Percentiles rank a stretch among this genome's conserved stretches.
Evolutionary conservation across 2,888 invertebrate species (phyloP).

Genomic region (Melanostoma scalare): DNA sequence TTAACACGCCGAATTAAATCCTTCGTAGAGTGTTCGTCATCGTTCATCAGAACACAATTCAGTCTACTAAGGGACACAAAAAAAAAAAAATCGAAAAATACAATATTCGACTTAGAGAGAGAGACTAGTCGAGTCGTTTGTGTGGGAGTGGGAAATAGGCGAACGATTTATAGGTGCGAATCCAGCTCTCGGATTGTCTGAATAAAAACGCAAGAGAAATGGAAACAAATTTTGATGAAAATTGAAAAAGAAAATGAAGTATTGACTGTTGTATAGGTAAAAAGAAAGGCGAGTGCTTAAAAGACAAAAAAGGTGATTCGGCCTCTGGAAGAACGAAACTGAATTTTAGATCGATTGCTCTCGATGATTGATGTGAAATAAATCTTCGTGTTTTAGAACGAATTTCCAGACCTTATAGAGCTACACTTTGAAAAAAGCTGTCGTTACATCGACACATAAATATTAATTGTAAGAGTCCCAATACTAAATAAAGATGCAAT

Average conservation of each 20-base stretch:
- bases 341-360: too few relatives aligned
- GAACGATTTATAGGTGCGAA: conserved; percentile 22
- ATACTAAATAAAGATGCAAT: too few relatives aligned
- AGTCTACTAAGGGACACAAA: conserved; percentile 3
- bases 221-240: conserved; percentile 75
- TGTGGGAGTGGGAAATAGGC: conserved; percentile 23
- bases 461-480: too few relatives aligned
- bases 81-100: conserved; percentile 45
- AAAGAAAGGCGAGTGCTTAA: conserved; percentile 24
- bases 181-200: conserved; percentile 1
- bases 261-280: conserved; percentile 63
- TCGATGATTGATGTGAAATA: too few relatives aligned
- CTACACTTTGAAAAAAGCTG: too few relatives aligned
- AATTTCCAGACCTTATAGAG: too few relatives aligned
- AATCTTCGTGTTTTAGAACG: too few relatives aligned
- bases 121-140: conserved; percentile 15
- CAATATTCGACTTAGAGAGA: conserved; percentile 30
- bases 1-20: conserved; percentile 68
- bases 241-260: conserved; percentile 75
- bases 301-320: neutral
- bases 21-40: conserved; percentile 40
- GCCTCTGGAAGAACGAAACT: too few relatives aligned
- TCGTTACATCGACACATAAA: too few relatives aligned
- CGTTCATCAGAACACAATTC: conserved; percentile 17
- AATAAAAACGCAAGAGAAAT: conserved; percentile 53